Base-by-base conservation (phyloP, 1,140 invertebrate genomes). In the Heliconius nattereri region DNA sequence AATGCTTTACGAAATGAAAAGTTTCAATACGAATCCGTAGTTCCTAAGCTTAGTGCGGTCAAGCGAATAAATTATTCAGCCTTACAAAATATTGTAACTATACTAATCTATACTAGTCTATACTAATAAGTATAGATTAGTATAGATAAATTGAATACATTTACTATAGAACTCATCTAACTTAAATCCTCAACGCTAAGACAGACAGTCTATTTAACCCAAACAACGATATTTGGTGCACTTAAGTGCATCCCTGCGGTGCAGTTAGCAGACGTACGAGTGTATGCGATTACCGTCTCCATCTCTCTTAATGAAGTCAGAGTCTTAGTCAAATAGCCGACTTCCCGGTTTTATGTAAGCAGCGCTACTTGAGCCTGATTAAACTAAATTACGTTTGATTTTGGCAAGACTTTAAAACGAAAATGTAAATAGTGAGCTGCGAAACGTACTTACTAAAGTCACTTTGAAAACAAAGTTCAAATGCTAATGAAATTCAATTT, bases 281-380 rank as follows among this genome's bases (percentile, higher is more conserved):
- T 45, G 13, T 66, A 60, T 66, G 3, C 11, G 60, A 66, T 66
- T 66, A 66, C 60, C 60, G 26, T 66, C 23, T 29, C 60, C 23
- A 66, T 66, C 60, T 66, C 60, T 66, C 60, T 29, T 66, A 66
- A 66, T 66, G 26, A 66, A 66, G 60, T 66, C 60, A 66, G 26
- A 66, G 60, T 66, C 26, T 66, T 66, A 66, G 60, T 66, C 60
- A 66, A 66, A 66, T 66, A 66, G 60, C 60, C 60, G 13, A 29
- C 60, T 66, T 29, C 26, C 23, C 26, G 60, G 23, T 29, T 66
- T 29, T 66, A 66, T 26, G 60, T 66, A 29, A 66, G 60, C 23
- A 5, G 11, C 60, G n/a, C 60, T 66, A 29, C 60, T 66, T 66
- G 26, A 13, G 60, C 16, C 60, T 66, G 60, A 26, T 66, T 66